Base-by-base conservation (phyloP, 1,140 invertebrate genomes). In the Formica selysi region DNA sequence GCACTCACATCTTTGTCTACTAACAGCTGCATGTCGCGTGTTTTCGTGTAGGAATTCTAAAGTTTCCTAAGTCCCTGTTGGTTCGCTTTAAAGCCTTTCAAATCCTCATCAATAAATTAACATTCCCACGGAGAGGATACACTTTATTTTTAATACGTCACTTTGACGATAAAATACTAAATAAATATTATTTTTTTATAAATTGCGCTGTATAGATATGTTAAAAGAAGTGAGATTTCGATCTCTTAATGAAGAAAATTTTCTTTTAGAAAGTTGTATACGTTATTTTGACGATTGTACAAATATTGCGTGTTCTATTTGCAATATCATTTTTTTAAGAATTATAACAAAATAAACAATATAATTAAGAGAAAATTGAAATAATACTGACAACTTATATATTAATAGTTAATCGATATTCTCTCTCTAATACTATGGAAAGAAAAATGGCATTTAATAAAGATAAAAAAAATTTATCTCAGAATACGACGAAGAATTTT, bases 81-180 rank as follows among this genome's bases (percentile, higher is more conserved):
- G 38, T 19, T 26, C 16, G 3, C 10, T 73, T 8, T 48, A 22
- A 61, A 61, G 29, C 16, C 68, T 41, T 73, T 48, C 8, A 80
- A 83, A 71, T 59, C 10, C 16, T 11, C 36, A 54, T n/a, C 38
- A n/a, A 83, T 73, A 73, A 83, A 73, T 83, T 83, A 61, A 71
- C 79, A 44, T 73, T 38, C 26, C 13, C 22, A 22, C 41, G 44
- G 16, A 13, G 36, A 36, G 38, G 5, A n/a, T 38, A 26, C 2
- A 32, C 48, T 73, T 83, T 19, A 26, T 73, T 68, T 38, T 57
- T 6, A 70, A 70, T 41, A 54, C n/a, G 5, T 44, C 26, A 38
- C 8, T 22, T 38, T 73, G 10, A 67, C 11, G 44, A 61, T 32
- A 7, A 71, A 59, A 81, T 29, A 22, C 16, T 48, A 3, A 13